Evolutionary conservation across 2,888 invertebrate species (phyloP).

Genomic region (Germaria angustata): DNA sequence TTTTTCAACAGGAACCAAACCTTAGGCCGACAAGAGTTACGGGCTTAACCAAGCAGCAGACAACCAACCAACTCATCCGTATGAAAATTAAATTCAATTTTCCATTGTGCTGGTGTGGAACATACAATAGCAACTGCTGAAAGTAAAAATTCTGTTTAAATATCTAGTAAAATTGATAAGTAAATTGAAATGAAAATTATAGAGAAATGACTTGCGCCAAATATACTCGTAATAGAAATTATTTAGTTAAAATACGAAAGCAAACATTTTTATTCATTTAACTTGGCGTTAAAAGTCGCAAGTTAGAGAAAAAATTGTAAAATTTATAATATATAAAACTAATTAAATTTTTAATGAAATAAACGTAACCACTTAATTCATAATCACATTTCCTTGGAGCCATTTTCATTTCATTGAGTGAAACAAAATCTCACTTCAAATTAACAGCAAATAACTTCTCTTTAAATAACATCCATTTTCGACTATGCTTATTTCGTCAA

Average conservation of each 20-base stretch:
- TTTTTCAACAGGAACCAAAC: slow-evolving; percentile 38
- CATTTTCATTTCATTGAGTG: no score
- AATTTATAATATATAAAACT: no score
- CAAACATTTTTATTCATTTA: slow-evolving; percentile 7
- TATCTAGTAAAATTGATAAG: slow-evolving; percentile 39
- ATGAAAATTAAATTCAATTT: slow-evolving; percentile 19
- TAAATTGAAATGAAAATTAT: slow-evolving; percentile 27
- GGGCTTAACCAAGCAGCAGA: slow-evolving; percentile 29
- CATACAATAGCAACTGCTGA: slow-evolving; percentile 8
- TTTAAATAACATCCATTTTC: no score
- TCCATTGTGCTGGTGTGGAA: neutral
- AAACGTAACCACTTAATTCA: no score
- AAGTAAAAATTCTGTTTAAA: slow-evolving; percentile 37
- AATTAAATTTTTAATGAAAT: no score
- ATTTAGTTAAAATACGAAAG: slow-evolving; percentile 7
- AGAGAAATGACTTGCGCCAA: neutral
- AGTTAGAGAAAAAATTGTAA: no score
- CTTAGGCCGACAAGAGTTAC: slow-evolving; percentile 35
- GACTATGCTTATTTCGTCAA: neutral
- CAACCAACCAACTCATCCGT: slow-evolving; percentile 36
- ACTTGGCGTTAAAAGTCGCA: slow-evolving; percentile 7
- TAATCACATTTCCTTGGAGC: no score
- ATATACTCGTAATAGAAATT: neutral
- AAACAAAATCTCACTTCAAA: no score
- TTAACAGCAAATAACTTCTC: no score